Conservation (phyloP, 2,797 vertebrate species). For the Rhabdophis nuchalis region DNA sequence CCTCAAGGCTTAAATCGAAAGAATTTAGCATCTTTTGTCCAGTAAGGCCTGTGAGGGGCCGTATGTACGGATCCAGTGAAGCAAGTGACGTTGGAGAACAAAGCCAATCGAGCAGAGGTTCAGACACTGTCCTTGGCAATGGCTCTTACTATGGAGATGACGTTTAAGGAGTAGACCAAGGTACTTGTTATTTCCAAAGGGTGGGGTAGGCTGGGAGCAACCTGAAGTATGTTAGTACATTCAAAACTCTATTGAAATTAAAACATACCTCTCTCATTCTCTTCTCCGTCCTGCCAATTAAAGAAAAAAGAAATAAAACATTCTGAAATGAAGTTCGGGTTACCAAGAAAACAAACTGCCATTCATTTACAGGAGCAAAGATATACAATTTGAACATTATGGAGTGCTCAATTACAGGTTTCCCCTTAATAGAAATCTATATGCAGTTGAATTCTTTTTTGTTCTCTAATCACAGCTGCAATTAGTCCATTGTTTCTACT, state of each 20-base stretch:
- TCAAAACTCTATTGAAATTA: conserved; percentile 64
- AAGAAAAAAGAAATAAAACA: conserved; percentile 65
- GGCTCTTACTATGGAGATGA: conserved; percentile 42
- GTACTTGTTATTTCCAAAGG: conserved; percentile 47
- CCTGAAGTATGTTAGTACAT: conserved; percentile 50
- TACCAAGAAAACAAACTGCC: conserved; percentile 10
- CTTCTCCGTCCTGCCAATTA: conserved; percentile 84
- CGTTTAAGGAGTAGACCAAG: conserved; percentile 53
- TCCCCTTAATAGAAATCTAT: neutral
- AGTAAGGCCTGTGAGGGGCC: conserved; percentile 48
- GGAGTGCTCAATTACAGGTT: neutral
- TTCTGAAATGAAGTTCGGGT: conserved; percentile 13
- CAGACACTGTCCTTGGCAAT: conserved; percentile 57
- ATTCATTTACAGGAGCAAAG: conserved; percentile 14
- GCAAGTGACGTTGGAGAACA: conserved; percentile 66
- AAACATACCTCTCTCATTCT: conserved; percentile 96
- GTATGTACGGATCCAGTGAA: conserved; percentile 56
- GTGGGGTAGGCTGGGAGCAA: conserved; percentile 13
- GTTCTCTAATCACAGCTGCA: neutral
- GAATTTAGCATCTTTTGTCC: conserved; percentile 39
- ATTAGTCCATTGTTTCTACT: neutral
- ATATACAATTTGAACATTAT: neutral
- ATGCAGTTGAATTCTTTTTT: neutral
- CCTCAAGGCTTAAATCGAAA: conserved; percentile 41
- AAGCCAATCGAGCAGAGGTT: conserved; percentile 59